Evolutionary conservation across 1,140 invertebrate species (phyloP).

Genomic region (Drosophila pseudoobscura): DNA sequence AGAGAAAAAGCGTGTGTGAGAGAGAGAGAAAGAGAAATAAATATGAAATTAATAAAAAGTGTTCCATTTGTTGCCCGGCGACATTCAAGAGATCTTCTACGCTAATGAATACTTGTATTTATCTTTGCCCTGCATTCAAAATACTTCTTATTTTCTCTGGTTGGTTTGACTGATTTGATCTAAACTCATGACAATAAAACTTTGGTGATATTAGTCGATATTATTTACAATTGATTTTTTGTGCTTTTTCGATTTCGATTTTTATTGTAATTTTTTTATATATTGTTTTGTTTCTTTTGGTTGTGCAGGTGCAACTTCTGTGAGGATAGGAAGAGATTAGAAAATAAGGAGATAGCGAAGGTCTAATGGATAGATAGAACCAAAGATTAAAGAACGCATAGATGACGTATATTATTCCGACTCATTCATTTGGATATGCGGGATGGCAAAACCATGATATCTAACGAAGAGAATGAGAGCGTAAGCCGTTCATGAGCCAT

Average conservation of each 20-base stretch:
- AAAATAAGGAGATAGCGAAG: not conserved
- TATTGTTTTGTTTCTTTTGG: not conserved
- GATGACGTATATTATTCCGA: no score
- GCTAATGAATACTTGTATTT: not conserved
- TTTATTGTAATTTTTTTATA: not conserved
- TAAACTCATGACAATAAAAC: conserved; percentile 47
- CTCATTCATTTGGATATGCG: no score
- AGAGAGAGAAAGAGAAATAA: conserved; percentile 70
- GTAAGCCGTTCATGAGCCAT: no score
- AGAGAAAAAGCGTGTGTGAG: conserved; percentile 52
- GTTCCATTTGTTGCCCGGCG: conserved; percentile 22
- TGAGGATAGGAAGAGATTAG: conserved; percentile 7
- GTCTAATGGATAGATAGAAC: not conserved
- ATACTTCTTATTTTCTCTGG: conserved; percentile 5
- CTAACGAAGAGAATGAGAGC: no score
- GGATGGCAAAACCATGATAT: no score
- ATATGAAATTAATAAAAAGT: conserved; percentile 61
- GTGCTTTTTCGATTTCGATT: conserved; percentile 16
- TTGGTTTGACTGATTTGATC: conserved; percentile 63
- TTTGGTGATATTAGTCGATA: conserved; percentile 6
- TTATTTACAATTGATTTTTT: conserved; percentile 41
- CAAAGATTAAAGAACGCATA: not conserved
- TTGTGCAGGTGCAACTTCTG: conserved; percentile 17
- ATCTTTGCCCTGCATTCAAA: conserved; percentile 11
- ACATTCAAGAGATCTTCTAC: conserved; percentile 12